These are phyloP conservation scores for Gortyna flavago DNA, from an alignment of 2,888 invertebrate species.

Conservation along the genomic window DNA sequence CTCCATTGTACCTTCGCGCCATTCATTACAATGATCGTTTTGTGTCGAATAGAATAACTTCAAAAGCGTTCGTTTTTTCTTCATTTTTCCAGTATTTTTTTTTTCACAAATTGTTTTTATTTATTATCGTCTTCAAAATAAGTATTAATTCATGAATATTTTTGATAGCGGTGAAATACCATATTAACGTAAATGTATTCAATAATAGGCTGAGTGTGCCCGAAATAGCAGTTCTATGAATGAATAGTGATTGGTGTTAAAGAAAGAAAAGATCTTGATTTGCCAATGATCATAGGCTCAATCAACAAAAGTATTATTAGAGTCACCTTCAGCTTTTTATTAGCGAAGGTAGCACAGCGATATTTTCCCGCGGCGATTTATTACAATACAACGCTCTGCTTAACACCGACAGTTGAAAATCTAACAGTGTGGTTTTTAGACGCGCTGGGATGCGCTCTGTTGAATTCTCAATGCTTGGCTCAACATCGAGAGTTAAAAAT, in stretches of 20 bases:
- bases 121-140: background rate
- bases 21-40: background rate
- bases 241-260: background rate
- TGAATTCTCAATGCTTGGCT: no score
- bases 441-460: no score
- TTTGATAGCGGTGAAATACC: background rate
- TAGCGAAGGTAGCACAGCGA: no score
- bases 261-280: no score
- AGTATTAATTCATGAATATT: background rate
- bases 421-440: no score
- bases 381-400: no score
- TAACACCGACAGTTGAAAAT: no score
- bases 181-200: background rate
- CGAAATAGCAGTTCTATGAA: background rate
- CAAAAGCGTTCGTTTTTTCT: background rate
- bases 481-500: no score
- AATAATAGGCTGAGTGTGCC: background rate
- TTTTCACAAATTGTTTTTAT: background rate
- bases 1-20: background rate
- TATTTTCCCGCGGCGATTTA: no score
- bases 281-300: background rate
- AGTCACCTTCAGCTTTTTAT: background rate
- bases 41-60: background rate
- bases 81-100: background rate
- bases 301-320: background rate